Percentiles rank a stretch among this genome's conserved stretches.
Conservation (phyloP, 2,113 vertebrate genomes). For the Sakesphorus luctuosus region DNA sequence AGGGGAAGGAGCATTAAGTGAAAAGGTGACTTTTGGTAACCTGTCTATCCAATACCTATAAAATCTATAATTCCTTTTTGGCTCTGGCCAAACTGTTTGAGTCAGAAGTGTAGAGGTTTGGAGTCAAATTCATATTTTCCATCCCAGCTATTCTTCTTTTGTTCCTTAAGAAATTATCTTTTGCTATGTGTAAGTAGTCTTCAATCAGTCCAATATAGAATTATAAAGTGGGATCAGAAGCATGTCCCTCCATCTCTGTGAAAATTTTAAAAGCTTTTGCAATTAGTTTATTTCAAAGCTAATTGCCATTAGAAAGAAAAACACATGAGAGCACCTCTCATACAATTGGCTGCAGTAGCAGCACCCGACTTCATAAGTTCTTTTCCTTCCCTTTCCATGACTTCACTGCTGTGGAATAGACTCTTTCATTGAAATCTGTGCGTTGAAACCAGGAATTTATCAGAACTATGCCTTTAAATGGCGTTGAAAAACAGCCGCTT, state of each 20-base stretch:
- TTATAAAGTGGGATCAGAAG: constrained; percentile 17
- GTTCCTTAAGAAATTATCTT: constrained; percentile 74
- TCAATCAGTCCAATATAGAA: constrained; percentile 74
- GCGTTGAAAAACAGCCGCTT: constrained; percentile 71
- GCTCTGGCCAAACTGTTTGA: background rate
- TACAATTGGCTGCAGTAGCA: background rate
- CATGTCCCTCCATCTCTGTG: background rate
- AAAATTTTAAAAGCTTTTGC: background rate
- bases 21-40: background rate
- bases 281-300: background rate
- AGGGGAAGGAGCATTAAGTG: constrained; percentile 9
- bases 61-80: background rate
- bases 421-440: constrained; percentile 40
- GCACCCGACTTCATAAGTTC: background rate
- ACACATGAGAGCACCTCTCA: background rate
- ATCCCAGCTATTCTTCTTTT: constrained; percentile 65
- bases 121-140: constrained; percentile 62
- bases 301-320: background rate
- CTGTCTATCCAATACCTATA: background rate
- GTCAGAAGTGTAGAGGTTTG: background rate
- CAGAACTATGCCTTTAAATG: constrained; percentile 62
- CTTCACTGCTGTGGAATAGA: constrained; percentile 44
- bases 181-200: constrained; percentile 74
- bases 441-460: constrained; percentile 51
- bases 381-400: background rate